These are phyloP conservation scores for Listronotus bonariensis DNA, from an alignment of 1,140 invertebrate species.

Conservation along the genomic window DNA sequence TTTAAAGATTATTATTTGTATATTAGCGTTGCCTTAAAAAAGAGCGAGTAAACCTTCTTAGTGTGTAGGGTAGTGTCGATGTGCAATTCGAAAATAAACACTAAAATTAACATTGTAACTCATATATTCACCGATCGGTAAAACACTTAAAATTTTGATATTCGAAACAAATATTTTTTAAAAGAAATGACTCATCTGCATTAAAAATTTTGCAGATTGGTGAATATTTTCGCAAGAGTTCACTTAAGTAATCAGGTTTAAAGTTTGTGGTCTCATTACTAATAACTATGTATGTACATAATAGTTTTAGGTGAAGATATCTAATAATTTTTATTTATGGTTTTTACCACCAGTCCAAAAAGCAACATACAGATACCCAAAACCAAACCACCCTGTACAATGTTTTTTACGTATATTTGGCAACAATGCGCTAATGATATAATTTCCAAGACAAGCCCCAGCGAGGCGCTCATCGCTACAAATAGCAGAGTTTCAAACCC, in stretches of 20 bases:
- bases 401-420: too few relatives aligned
- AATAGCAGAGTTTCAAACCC: too few relatives aligned
- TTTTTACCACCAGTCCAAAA: not conserved
- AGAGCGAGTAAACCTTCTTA: constrained; percentile 11
- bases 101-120: constrained; percentile 1
- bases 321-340: constrained; percentile 5
- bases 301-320: constrained; percentile 22
- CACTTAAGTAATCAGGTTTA: constrained; percentile 5
- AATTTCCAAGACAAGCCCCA: too few relatives aligned
- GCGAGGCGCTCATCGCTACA: too few relatives aligned
- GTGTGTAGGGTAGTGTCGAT: constrained; percentile 4
- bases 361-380: too few relatives aligned
- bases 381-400: too few relatives aligned
- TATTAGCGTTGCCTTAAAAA: constrained; percentile 12
- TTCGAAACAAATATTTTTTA: too few relatives aligned
- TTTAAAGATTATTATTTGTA: constrained; percentile 4
- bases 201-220: constrained; percentile 2
- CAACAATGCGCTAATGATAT: too few relatives aligned
- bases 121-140: constrained; percentile 8
- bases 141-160: not conserved
- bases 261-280: constrained; percentile 36
- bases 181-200: too few relatives aligned
- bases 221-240: constrained; percentile 8
- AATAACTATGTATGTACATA: constrained; percentile 29
- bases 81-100: constrained; percentile 5